Evolutionary conservation across 2,113 vertebrate genomes (phyloP).

Genomic region (Pristiophorus japonicus): DNA sequence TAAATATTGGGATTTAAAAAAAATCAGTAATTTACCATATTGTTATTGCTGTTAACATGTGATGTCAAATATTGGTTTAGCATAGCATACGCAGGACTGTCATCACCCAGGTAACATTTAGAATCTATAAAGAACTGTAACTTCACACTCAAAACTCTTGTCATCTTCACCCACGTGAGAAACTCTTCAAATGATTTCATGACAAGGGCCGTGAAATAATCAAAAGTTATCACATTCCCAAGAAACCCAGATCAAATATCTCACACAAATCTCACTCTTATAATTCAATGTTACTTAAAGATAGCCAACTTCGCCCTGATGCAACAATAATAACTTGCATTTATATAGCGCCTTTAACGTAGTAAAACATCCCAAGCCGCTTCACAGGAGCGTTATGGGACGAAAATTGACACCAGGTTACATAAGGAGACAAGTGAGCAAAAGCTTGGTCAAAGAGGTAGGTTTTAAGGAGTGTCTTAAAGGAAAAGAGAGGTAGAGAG

Average conservation of each 20-base stretch:
- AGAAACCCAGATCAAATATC: not conserved
- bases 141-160: not conserved
- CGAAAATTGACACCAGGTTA: not conserved
- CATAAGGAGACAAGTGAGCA: not conserved
- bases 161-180: not conserved
- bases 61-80: not conserved
- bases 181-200: not conserved
- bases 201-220: not conserved
- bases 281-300: not conserved
- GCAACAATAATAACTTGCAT: not conserved
- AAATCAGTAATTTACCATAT: not conserved
- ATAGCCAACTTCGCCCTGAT: not conserved
- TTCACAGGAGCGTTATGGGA: not conserved
- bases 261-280: not conserved
- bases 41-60: not conserved
- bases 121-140: not conserved
- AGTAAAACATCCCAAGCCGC: not conserved
- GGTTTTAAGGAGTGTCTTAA: not conserved
- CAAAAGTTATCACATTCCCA: not conserved
- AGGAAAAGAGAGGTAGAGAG: not conserved
- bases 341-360: not conserved
- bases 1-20: not conserved
- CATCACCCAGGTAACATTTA: not conserved
- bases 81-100: not conserved
- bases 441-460: not conserved